Conservation (phyloP, 2,113 vertebrate species). For the Salvelinus namaycush region DNA sequence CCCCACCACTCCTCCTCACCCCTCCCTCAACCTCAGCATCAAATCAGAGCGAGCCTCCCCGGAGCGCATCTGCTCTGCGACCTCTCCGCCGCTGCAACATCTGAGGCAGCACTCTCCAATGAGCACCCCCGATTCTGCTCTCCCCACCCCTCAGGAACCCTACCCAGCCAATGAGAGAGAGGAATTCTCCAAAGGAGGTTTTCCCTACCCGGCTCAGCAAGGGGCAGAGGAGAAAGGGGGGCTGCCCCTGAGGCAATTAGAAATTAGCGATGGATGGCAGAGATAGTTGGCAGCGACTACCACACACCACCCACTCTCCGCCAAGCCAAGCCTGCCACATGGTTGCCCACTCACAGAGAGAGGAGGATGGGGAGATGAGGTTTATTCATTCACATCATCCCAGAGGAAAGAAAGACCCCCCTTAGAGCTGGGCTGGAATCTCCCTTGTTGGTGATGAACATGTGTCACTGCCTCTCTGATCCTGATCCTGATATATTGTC, state of each 20-base stretch:
- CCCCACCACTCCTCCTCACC: constrained; percentile 54
- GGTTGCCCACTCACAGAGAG: neutral
- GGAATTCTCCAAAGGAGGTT: constrained; percentile 70
- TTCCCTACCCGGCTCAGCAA: constrained; percentile 60
- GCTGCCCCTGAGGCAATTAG: constrained; percentile 62
- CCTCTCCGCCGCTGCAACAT: constrained; percentile 66
- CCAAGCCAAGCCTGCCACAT: neutral
- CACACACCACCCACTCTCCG: neutral
- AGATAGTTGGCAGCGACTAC: constrained; percentile 75
- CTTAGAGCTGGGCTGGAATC: constrained; percentile 33
- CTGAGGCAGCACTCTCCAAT: constrained; percentile 61
- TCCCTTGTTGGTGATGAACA: constrained; percentile 39
- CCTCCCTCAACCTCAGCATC: constrained; percentile 79
- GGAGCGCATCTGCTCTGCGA: constrained; percentile 69
- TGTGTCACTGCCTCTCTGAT: constrained; percentile 35
- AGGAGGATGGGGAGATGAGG: constrained; percentile 21
- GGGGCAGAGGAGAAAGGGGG: constrained; percentile 66
- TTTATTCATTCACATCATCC: constrained; percentile 19
- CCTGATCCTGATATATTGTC: neutral
- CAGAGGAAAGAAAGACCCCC: constrained; percentile 24
- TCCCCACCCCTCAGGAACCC: constrained; percentile 49
- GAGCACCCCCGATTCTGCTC: constrained; percentile 50
- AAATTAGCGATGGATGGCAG: constrained; percentile 79
- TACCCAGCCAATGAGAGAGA: constrained; percentile 59
- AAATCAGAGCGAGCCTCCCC: constrained; percentile 89